These are phyloP conservation scores for Microplitis manilae DNA, from an alignment of 2,888 invertebrate genomes.

Conservation along the genomic window DNA sequence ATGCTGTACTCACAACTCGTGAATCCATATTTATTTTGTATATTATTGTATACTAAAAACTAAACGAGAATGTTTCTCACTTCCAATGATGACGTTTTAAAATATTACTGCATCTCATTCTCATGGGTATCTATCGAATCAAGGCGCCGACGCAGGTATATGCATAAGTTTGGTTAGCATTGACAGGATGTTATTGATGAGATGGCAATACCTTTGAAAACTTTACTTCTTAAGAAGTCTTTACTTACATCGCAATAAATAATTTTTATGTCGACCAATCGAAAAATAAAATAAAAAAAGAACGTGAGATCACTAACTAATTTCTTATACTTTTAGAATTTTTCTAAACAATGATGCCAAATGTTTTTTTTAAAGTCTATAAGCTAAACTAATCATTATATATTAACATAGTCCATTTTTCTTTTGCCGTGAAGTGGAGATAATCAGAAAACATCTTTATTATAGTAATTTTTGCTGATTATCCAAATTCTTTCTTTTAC, in stretches of 20 bases:
- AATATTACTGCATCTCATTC: constrained; percentile 10
- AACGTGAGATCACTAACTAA: too few species aligned
- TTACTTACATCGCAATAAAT: constrained; percentile 24
- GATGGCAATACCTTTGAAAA: constrained; percentile 27
- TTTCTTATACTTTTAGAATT: too few species aligned
- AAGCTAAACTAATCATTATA: too few species aligned
- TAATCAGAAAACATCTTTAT: too few species aligned
- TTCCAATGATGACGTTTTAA: constrained; percentile 23
- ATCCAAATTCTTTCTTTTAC: too few species aligned
- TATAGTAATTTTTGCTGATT: too few species aligned
- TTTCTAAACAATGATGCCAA: neutral
- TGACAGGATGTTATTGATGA: constrained; percentile 44
- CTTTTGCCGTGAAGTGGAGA: too few species aligned
- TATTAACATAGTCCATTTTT: too few species aligned
- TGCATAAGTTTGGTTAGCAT: constrained; percentile 40
- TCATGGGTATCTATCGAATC: constrained; percentile 33
- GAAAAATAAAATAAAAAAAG: neutral
- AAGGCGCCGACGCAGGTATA: constrained; percentile 40
- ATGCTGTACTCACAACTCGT: too few species aligned
- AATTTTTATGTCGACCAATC: neutral
- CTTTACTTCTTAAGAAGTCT: constrained; percentile 36
- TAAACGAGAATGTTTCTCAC: neutral
- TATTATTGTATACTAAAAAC: neutral
- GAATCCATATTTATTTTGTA: neutral
- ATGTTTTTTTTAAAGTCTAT: neutral